A percentile compares a stretch with the other conserved stretches of the same genome.
Conservation (phyloP, 2,888 invertebrate genomes). For the Strigamia crassipes region DNA sequence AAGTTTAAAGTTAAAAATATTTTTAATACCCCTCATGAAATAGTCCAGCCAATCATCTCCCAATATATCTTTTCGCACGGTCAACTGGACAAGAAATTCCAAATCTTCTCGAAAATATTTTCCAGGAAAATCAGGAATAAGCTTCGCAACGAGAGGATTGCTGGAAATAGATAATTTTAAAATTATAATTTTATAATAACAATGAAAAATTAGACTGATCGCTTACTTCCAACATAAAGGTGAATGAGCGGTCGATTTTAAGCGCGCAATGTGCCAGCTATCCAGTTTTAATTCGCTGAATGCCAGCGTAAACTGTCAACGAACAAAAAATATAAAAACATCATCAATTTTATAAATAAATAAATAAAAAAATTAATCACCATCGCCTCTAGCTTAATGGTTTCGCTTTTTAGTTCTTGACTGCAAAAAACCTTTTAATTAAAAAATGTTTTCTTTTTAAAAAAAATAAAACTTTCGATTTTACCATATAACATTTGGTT, state of each 20-base stretch:
- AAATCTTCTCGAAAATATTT: slow-evolving; percentile 52
- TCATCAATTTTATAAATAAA: background rate
- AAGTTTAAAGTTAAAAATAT: background rate
- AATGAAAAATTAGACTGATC: background rate
- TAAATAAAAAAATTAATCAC: slow-evolving; percentile 46
- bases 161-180: background rate
- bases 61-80: slow-evolving; percentile 50
- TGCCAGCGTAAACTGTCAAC: slow-evolving; percentile 61
- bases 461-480: slow-evolving; percentile 10
- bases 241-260: slow-evolving; percentile 38
- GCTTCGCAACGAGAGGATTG: slow-evolving; percentile 44
- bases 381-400: slow-evolving; percentile 61
- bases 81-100: slow-evolving; percentile 52
- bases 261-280: slow-evolving; percentile 51
- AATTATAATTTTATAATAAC: background rate
- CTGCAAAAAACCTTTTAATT: slow-evolving; percentile 52
- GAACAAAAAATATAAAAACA: background rate
- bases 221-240: slow-evolving; percentile 15
- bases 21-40: slow-evolving; percentile 50
- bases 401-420: slow-evolving; percentile 58
- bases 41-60: slow-evolving; percentile 50
- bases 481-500: slow-evolving; percentile 59
- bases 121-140: slow-evolving; percentile 50
- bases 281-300: slow-evolving; percentile 64
- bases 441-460: background rate